Evolutionary conservation across 1,140 invertebrate species (phyloP), one percentile per base, ranked within the genome.

Genomic region (Bathynomus jamesi): DNA sequence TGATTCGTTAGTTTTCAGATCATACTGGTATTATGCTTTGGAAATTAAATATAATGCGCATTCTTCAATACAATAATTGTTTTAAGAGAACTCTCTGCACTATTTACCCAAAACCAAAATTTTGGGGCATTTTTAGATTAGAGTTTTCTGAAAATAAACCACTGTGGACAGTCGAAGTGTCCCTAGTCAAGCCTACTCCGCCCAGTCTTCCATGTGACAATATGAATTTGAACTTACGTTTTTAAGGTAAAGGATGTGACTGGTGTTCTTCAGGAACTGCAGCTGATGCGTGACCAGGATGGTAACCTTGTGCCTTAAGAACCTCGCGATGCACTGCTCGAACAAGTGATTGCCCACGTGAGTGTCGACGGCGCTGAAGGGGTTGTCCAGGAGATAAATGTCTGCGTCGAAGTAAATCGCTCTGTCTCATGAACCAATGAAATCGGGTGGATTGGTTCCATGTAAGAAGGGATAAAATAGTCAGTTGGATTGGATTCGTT

Each of bases 281-380:
- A 83, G 72, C 68, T 84, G 83, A 79, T 84, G 83, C n/a, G 83
- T 84, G 24, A 92, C 90, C 27, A 84, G 72, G 64, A 84, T 78
- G 5, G 78, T 69, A 0, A 79, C 76, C 73, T 83, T 83, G 8
- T 80, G 72, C 29, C 78, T 78, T 7, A 84, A 71, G 62, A 76
- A 76, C 24, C 69, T 75, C 24, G n/a, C 73, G 73, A 82, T 79
- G 46, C 81, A 82, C 72, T 90, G 85, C 67, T 90, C 86, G 78
- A 93, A 94, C 70, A 95, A 84, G 79, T 92, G 88, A 67, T 88
- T 87, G 17, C 91, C 90, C 0, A 93, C 92, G 73, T 89, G 88
- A 2, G 90, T 84, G 81, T 95, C 92, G 0, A 95, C 90, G 0
- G 92, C 90, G 66, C 83, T 84, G 4, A 86, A 77, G 25, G 85